Conservation (phyloP, 2,888 invertebrate species). For the Melanostoma scalare region DNA sequence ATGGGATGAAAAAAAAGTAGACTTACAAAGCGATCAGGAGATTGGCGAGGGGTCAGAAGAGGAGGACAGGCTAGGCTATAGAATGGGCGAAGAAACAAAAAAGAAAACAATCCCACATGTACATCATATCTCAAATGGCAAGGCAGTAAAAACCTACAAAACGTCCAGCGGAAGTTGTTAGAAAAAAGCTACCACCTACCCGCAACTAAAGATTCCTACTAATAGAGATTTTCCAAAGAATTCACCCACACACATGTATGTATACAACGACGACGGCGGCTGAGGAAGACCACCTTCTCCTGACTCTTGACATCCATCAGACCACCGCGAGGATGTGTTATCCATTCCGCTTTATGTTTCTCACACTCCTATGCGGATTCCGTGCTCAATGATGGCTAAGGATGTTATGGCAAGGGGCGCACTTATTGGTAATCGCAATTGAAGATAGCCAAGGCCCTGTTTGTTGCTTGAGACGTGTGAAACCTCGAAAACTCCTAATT, state of each 20-base stretch:
- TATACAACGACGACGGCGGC: background rate
- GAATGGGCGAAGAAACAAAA: slow-evolving; percentile 35
- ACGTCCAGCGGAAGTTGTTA: slow-evolving; percentile 60
- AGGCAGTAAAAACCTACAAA: slow-evolving; percentile 53
- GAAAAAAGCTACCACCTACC: slow-evolving; percentile 18
- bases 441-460: no score
- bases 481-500: no score
- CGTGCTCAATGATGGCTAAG: slow-evolving; percentile 61
- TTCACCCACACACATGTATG: slow-evolving; percentile 10
- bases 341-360: slow-evolving; percentile 53
- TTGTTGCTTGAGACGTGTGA: no score
- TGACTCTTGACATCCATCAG: slow-evolving; percentile 68
- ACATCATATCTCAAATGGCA: slow-evolving; percentile 32
- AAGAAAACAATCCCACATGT: slow-evolving; percentile 41
- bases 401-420: slow-evolving; percentile 23
- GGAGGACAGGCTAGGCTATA: background rate
- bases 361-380: slow-evolving; percentile 44
- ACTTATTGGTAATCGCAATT: background rate
- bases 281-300: slow-evolving; percentile 48
- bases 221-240: slow-evolving; percentile 60
- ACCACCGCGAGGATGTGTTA: slow-evolving; percentile 66
- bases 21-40: slow-evolving; percentile 43
- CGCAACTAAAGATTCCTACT: slow-evolving; percentile 65
- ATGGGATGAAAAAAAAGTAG: slow-evolving; percentile 19
- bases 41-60: slow-evolving; percentile 19